phyloP scores from a whole-genome alignment of 2,888 invertebrate species.

The Acholoe squamosa region DNA sequence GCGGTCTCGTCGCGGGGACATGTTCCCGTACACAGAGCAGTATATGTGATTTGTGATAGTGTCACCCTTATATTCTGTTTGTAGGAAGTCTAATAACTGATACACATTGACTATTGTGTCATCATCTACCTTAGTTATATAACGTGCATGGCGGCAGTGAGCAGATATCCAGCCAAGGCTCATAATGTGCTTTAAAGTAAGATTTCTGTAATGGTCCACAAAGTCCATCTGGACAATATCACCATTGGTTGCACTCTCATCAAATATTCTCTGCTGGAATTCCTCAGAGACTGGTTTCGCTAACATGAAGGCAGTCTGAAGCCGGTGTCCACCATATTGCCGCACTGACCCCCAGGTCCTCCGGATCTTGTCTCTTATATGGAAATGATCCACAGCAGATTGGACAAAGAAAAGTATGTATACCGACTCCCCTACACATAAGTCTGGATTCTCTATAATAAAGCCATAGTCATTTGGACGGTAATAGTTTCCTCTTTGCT shows the following conservation, averaged over 20 bases:
- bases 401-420: slow-evolving; percentile 69
- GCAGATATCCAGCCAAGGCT: slow-evolving; percentile 76
- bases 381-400: slow-evolving; percentile 69
- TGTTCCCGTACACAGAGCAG: slow-evolving; percentile 72
- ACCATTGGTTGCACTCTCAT: slow-evolving; percentile 3
- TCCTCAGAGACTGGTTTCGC: slow-evolving; percentile 62
- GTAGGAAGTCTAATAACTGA: slow-evolving; percentile 84
- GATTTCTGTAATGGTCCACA: slow-evolving; percentile 80
- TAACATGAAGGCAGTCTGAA: slow-evolving; percentile 65
- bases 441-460: not conserved
- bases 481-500: not conserved
- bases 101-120: slow-evolving; percentile 84
- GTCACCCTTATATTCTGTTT: slow-evolving; percentile 66
- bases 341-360: slow-evolving; percentile 72
- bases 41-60: slow-evolving; percentile 71
- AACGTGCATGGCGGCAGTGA: slow-evolving; percentile 78
- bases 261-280: not conserved
- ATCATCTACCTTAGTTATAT: slow-evolving; percentile 71
- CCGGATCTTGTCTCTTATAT: slow-evolving; percentile 70
- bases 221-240: slow-evolving; percentile 78
- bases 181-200: slow-evolving; percentile 81
- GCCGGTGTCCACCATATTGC: slow-evolving; percentile 6
- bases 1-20: slow-evolving; percentile 68
- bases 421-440: slow-evolving; percentile 1
- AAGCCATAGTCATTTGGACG: not conserved